phyloP scores from a whole-genome alignment of 2,113 vertebrate genomes.

The Danionella cerebrum region DNA sequence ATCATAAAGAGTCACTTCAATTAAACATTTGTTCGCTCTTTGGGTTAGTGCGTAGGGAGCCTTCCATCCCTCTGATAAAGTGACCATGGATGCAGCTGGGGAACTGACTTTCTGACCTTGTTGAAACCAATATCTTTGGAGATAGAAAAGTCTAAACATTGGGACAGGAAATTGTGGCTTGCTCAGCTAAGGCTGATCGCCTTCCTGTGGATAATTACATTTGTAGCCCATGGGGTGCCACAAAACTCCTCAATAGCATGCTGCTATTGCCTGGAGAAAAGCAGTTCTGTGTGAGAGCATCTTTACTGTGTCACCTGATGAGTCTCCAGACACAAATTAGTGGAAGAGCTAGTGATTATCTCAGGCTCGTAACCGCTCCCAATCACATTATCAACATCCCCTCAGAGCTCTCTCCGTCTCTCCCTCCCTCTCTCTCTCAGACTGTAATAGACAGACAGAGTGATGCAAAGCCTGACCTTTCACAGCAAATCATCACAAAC shows the following conservation, averaged over 20 bases:
- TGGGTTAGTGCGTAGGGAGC: background rate
- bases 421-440: background rate
- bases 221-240: constrained; percentile 32
- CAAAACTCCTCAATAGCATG: constrained; percentile 35
- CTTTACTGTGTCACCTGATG: constrained; percentile 27
- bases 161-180: constrained; percentile 35
- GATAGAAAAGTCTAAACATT: background rate
- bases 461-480: constrained; percentile 50
- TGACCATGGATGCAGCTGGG: background rate
- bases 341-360: constrained; percentile 27
- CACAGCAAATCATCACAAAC: constrained; percentile 7
- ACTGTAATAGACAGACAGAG: constrained; percentile 22
- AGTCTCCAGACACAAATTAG: constrained; percentile 33
- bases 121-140: background rate
- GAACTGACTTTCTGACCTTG: background rate
- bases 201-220: constrained; percentile 49
- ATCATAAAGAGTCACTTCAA: background rate
- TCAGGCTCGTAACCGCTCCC: background rate
- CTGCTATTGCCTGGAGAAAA: constrained; percentile 30
- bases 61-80: background rate
- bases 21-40: background rate
- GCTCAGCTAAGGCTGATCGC: constrained; percentile 28
- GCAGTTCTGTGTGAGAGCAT: background rate
- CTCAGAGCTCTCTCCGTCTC: background rate
- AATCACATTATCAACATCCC: background rate